Base-by-base conservation (phyloP, 2,113 vertebrate genomes). In the Nipponia nippon region DNA sequence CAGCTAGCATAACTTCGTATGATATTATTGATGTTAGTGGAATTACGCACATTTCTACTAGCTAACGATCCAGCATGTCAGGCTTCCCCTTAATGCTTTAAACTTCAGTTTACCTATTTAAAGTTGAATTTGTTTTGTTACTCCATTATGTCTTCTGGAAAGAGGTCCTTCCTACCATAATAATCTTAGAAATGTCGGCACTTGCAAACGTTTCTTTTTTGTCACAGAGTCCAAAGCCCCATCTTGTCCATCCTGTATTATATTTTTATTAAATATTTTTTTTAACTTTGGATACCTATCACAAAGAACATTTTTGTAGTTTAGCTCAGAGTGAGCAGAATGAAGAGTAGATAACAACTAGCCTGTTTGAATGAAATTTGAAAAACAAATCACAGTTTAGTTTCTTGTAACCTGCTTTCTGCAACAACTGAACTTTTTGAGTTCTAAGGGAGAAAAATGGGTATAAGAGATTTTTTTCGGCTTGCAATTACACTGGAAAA, bases 1-100 rank as follows among this genome's bases (percentile, higher is more conserved):
- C 93, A 95, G 79, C 82, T 62, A 92, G 46, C 83, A 38, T 92
- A 90, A 86, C 67, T 96, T 93, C 16, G 22, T 94, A 78, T 72
- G 61, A 34, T 86, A 38, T 52, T 96, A 87, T 13, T 94, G 83
- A 94, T 4, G 3, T 96, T 94, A 53, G 18, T 93, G 79, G 75
- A 80, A 70, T 92, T 70, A 81, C 0, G 3, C 63, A 10, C 55
- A 71, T 83, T 91, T 77, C 53, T 90, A 2, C 71, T 76, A 80
- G 81, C 40, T 69, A 63, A 84, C 23, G 34, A 87, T 76, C 66
- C 53, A 79, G 32, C 27, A 23, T 19, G 40, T 72, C 70, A 61
- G n/a, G 17, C 15, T 76, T 91, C 27, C 25, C 23, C 32, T 91
- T 83, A 82, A 30, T 46, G 62, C 47, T 61, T 85, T 87, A 61